Conservation (phyloP, 2,113 vertebrate species). For the Argyrosomus japonicus region DNA sequence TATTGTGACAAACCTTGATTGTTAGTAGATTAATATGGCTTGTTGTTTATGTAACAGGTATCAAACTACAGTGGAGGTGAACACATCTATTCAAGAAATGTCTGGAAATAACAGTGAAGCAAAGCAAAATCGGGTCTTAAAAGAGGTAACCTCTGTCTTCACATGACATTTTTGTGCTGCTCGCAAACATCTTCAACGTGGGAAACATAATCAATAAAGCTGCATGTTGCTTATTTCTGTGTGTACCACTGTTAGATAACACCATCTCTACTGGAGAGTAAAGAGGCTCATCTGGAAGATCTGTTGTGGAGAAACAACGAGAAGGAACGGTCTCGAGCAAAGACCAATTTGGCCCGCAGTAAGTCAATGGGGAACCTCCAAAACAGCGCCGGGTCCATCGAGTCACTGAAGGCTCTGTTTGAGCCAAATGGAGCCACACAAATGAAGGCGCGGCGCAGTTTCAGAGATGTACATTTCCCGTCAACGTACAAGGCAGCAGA, state of each 20-base stretch:
- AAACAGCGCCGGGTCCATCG: slow-evolving; percentile 42
- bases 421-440: slow-evolving; percentile 63
- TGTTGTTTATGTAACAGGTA: slow-evolving; percentile 80
- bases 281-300: slow-evolving; percentile 25
- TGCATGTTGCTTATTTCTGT: background rate
- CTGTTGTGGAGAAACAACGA: slow-evolving; percentile 42
- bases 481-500: slow-evolving; percentile 1
- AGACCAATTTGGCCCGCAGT: slow-evolving; percentile 51
- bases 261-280: slow-evolving; percentile 8
- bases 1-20: no score
- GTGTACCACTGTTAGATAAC: slow-evolving; percentile 37
- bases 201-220: background rate
- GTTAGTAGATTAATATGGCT: background rate
- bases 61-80: slow-evolving; percentile 76
- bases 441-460: slow-evolving; percentile 21
- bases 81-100: slow-evolving; percentile 31
- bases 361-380: slow-evolving; percentile 74
- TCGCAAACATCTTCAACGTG: background rate
- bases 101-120: slow-evolving; percentile 20
- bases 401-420: slow-evolving; percentile 74
- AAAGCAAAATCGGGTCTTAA: slow-evolving; percentile 43
- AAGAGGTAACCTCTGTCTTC: slow-evolving; percentile 69
- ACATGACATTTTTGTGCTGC: background rate
- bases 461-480: slow-evolving; percentile 8
- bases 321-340: slow-evolving; percentile 20